Base-by-base conservation (phyloP, 2,888 invertebrate genomes). In the Nemapogon koenigi region DNA sequence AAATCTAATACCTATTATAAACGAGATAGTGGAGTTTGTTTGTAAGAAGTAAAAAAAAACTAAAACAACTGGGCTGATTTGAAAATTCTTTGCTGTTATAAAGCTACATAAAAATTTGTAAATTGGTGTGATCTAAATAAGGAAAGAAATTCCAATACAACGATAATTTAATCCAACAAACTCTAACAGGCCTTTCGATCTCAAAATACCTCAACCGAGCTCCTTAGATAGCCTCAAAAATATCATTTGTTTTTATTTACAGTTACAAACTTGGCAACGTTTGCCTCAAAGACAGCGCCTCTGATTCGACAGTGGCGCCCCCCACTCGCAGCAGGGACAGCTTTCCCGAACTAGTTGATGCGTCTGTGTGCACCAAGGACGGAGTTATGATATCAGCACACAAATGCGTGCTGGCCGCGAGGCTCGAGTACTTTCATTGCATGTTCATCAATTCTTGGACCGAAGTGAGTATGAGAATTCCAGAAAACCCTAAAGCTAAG, bases 401-500 rank as follows among this genome's bases (percentile, higher is more conserved):
- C 58, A 89, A 87, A 53, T 94, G 92, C 55, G 71, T 94, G n/a
- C 64, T 94, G 13, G 86, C 88, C 0, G 87, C 91, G 0, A 68
- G 92, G 19, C 68, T 90, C n/a, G 92, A 94, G 46, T 94, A 94
- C 63, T 94, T 94, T 59, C 83, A 85, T 43, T 88, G 88, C 50
- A 90, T 94, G 90, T 88, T 94, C 50, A 83, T 86, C 52, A 84
- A 86, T 50, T 83, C 87, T 29, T 94, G 93, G 93, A 78, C 83
- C 35, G 87, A 88, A 82, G 88, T 87, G 53, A 59, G 64, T 53
- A 41, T 31, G 16, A 4, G 6, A 10, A 22, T 22, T 22, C 22
- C 6, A 22, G 10, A 7, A 7, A 22, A 22, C 10, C 6, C 10
- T 7, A 22, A 22, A 22, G 22, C 10, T 22, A 10, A 7, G 22